Percentiles rank a stretch among this genome's conserved stretches.
phyloP scores from a whole-genome alignment of 2,113 vertebrate genomes.

The Tragelaphus strepsiceros region DNA sequence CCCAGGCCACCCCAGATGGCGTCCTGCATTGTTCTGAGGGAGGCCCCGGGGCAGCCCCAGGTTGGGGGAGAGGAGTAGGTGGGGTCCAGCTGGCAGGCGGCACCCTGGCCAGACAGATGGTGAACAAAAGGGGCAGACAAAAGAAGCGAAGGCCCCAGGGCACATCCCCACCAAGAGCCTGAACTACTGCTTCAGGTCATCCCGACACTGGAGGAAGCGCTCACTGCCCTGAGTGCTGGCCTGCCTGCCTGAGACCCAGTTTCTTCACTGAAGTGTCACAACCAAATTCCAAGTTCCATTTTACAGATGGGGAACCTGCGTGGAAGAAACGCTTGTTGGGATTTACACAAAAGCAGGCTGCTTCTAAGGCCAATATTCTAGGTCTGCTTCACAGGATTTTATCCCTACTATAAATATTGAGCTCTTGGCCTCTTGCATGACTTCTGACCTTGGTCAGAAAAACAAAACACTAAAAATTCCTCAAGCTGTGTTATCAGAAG shows the following conservation, averaged over 20 bases:
- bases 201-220: too few species aligned
- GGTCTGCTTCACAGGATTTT: not conserved
- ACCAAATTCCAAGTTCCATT: not conserved
- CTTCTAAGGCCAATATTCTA: not conserved
- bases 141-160: not conserved
- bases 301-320: not conserved
- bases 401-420: rapidly evolving
- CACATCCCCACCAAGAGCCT: not conserved
- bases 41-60: slow-evolving; percentile 55
- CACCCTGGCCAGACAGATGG: slow-evolving; percentile 81
- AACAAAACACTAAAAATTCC: not conserved
- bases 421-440: not conserved
- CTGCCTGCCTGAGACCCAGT: not conserved
- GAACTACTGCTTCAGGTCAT: not conserved
- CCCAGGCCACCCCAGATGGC: slow-evolving; percentile 76
- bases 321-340: not conserved
- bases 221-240: not conserved
- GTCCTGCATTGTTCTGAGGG: slow-evolving; percentile 68
- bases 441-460: not conserved
- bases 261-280: not conserved
- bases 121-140: slow-evolving; percentile 71
- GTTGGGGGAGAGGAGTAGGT: slow-evolving; percentile 60
- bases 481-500: not conserved
- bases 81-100: slow-evolving; percentile 73
- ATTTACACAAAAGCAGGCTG: not conserved